Conservation (phyloP, 2,113 vertebrate genomes). For the Alces alces region DNA sequence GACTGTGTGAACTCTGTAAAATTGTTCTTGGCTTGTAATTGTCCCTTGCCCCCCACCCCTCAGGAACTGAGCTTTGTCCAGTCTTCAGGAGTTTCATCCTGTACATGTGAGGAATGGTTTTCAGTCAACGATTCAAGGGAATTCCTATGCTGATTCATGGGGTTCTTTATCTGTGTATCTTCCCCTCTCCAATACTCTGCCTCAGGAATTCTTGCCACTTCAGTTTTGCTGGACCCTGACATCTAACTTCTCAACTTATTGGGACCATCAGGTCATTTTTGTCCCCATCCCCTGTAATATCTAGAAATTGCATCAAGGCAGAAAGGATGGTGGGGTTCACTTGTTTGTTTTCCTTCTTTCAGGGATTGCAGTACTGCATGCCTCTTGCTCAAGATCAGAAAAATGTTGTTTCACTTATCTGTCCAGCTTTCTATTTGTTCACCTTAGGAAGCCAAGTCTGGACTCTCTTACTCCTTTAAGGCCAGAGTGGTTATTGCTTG, state of each 20-base stretch:
- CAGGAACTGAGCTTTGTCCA: neutral
- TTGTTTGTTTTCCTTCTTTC: neutral
- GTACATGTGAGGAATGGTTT: neutral
- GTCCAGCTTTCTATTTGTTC: neutral
- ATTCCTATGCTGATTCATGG: neutral
- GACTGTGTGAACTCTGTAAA: neutral
- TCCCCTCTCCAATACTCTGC: neutral
- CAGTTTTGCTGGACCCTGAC: neutral
- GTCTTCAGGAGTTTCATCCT: neutral
- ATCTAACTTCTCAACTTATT: neutral
- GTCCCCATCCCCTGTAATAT: neutral
- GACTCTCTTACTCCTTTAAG: neutral
- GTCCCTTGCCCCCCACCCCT: neutral
- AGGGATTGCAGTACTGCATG: neutral
- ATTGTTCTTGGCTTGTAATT: neutral
- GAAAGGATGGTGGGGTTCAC: neutral
- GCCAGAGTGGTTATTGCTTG: neutral
- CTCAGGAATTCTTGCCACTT: neutral
- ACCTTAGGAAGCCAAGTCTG: neutral
- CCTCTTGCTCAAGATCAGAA: neutral
- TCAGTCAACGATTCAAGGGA: neutral
- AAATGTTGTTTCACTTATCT: neutral
- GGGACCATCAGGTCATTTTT: neutral
- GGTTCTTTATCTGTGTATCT: neutral
- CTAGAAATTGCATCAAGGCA: neutral